These are phyloP conservation scores for Poecile atricapillus DNA, from an alignment of 2,113 vertebrate species.

Conservation along the genomic window DNA sequence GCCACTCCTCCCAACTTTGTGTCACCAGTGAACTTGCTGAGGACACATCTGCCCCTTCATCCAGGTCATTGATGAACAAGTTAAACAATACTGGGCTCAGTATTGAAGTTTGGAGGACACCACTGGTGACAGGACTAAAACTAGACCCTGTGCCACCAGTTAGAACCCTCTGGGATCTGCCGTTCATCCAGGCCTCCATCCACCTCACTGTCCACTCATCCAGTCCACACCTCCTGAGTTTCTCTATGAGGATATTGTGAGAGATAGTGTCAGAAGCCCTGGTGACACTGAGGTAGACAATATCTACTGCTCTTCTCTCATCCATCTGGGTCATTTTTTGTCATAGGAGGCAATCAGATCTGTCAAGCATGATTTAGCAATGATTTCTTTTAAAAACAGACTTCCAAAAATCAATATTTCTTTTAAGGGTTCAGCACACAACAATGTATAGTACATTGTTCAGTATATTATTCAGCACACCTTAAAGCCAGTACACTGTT, in stretches of 20 bases:
- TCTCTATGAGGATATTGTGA: neutral
- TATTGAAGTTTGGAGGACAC: neutral
- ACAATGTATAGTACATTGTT: too few relatives aligned
- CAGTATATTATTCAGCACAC: neutral
- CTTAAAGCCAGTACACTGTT: neutral
- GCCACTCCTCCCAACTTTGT: neutral
- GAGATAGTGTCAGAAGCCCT: neutral
- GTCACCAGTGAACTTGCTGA: neutral
- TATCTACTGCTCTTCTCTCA: neutral
- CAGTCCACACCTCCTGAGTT: neutral
- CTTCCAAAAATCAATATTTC: neutral
- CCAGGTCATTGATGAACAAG: neutral
- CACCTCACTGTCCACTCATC: neutral
- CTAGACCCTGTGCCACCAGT: rapidly evolving
- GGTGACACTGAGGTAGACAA: neutral
- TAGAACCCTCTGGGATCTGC: neutral
- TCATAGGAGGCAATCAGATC: neutral
- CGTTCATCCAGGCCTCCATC: rapidly evolving
- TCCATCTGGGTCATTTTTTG: neutral
- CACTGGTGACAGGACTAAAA: neutral
- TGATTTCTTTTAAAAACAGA: neutral
- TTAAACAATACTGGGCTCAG: neutral
- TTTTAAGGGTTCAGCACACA: neutral
- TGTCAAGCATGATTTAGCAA: neutral
- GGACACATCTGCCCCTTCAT: neutral